A percentile compares a stretch with the other conserved stretches of the same genome.
Conservation (phyloP, 2,888 invertebrate genomes). For the Leptarthrus brevirostris region DNA sequence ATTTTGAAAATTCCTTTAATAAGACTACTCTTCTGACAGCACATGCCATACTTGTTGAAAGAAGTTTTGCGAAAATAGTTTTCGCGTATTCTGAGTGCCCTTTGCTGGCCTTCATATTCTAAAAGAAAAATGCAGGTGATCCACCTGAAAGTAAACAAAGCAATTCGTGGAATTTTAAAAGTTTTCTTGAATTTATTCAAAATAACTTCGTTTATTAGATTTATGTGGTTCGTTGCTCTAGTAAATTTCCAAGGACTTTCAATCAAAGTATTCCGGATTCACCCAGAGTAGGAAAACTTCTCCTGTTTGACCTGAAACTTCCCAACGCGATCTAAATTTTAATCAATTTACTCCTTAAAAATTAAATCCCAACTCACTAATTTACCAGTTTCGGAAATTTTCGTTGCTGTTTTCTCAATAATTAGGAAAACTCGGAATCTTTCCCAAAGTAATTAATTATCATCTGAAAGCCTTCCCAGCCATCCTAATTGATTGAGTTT, state of each 20-base stretch:
- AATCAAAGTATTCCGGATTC: not conserved
- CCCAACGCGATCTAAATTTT: not conserved
- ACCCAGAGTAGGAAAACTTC: not conserved
- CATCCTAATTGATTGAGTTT: slow-evolving; percentile 40
- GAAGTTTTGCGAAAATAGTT: not conserved
- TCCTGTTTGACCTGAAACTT: slow-evolving; percentile 6
- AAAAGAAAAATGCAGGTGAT: not conserved
- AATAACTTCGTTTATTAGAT: not conserved
- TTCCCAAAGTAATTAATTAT: slow-evolving; percentile 37
- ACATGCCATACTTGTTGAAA: not conserved
- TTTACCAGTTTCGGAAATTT: slow-evolving; percentile 22
- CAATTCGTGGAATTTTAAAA: not conserved
- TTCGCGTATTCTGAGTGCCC: not conserved
- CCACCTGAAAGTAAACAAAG: not conserved
- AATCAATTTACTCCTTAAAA: not conserved
- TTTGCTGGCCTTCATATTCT: too few species aligned
- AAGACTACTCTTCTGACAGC: not conserved
- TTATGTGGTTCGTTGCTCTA: not conserved
- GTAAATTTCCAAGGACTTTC: not conserved
- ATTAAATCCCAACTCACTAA: slow-evolving; percentile 9
- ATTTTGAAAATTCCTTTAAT: slow-evolving; percentile 8
- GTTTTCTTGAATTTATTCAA: slow-evolving; percentile 8
- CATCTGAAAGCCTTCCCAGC: slow-evolving; percentile 3
- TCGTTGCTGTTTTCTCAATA: slow-evolving; percentile 19
- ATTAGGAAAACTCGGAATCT: not conserved